Evolutionary conservation across 2,797 vertebrate species (phyloP).

Genomic region (Acanthornis magna): DNA sequence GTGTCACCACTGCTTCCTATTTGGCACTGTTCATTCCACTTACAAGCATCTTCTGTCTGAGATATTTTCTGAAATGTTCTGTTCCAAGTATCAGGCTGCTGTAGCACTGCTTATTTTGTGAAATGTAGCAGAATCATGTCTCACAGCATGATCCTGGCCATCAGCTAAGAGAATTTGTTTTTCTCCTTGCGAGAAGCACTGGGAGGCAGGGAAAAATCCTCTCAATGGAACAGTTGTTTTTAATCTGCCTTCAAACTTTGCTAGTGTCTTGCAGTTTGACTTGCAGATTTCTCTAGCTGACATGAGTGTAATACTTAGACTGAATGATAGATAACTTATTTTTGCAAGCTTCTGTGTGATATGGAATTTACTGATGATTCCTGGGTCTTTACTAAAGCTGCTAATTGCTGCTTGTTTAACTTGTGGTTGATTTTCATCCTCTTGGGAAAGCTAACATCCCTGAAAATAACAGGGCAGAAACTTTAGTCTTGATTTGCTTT

Average conservation of each 20-base stretch:
- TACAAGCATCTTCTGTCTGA: not conserved
- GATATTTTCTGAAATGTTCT: not conserved
- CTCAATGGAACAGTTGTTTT: not conserved
- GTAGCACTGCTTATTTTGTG: not conserved
- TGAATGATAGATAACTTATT: not conserved
- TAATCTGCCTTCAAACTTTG: not conserved
- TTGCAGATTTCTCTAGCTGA: conserved; percentile 23
- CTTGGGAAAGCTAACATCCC: not conserved
- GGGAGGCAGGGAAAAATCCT: not conserved
- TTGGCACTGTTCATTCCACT: accelerated
- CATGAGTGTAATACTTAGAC: not conserved
- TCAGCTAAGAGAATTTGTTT: not conserved
- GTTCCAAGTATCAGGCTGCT: not conserved
- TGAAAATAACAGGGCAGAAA: not conserved
- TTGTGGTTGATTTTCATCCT: conserved; percentile 9
- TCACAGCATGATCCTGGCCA: conserved; percentile 33
- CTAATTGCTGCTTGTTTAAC: conserved; percentile 25
- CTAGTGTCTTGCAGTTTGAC: conserved; percentile 3
- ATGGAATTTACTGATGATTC: not conserved
- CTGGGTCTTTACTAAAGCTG: not conserved
- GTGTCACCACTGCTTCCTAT: not conserved
- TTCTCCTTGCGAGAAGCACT: not conserved
- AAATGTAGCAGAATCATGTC: not conserved
- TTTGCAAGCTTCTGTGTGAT: not conserved
- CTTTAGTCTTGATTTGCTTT: not conserved